Base-by-base conservation (phyloP, 2,888 invertebrate genomes). In the Trachelus stipa region DNA sequence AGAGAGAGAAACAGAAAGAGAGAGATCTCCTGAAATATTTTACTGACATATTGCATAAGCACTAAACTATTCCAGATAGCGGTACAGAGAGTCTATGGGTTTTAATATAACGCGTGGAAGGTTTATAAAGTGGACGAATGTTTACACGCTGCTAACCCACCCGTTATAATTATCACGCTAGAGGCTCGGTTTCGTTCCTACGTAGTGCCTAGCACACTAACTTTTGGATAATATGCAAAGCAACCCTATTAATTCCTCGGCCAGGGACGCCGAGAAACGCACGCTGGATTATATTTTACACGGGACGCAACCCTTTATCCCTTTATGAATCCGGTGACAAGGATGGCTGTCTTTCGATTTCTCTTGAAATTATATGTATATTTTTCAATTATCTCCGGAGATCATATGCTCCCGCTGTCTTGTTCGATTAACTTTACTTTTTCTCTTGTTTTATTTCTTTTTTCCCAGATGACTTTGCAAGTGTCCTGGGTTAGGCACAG, bases 401-500 rank as follows among this genome's bases (percentile, higher is more conserved):
- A 40, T 6, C 40, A 1, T 23, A 23, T 23, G 4, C 6, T 23
- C 40, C 40, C 40, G 1, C 1, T 23, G 15, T 6, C 40, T 6
- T 23, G 1, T 23, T 23, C 6, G 15, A 23, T 23, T 40, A 40
- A 40, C 1, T 40, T 40, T 40, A 40, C 40, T 40, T 40, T 40
- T 15, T 40, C 23, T 40, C 15, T 69, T 30, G 15, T 30, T 69
- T 11, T 78, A 1, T 34, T 78, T 82, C 75, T 73, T 76, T 80
- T 76, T 87, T 92, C 92, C 80, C 92, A 93, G 94, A 94, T 94
- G 93, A 92, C 94, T 89, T 92, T 95, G 91, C 96, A 98, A 95
- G 97, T 98, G 86, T 97, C 97, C 68, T 98, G 97, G 97, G 96
- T 98, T 82, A 94, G 97, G 81, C 97, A 97, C 92, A 94, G 97